phyloP scores from a whole-genome alignment of 2,113 vertebrate species.

The Bothrops jararaca region DNA sequence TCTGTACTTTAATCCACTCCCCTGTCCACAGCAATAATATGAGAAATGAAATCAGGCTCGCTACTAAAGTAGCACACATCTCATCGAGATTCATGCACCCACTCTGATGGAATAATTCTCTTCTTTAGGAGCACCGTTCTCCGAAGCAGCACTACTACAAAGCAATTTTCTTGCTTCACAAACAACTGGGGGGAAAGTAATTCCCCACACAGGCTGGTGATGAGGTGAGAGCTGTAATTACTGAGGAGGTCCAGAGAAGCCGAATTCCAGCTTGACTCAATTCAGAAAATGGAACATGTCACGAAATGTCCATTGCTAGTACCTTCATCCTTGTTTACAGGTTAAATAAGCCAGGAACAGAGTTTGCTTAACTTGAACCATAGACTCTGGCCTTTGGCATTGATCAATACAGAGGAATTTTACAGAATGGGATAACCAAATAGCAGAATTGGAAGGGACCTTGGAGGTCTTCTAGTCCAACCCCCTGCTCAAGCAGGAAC shows the following conservation, averaged over 20 bases:
- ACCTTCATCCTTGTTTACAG: neutral
- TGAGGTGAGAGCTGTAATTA: neutral
- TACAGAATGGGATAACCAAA: neutral
- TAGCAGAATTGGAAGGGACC: neutral
- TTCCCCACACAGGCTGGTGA: neutral
- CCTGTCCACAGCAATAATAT: conserved; percentile 68
- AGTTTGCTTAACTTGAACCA: neutral
- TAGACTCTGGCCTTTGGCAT: neutral
- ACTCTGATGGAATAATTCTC: conserved; percentile 18
- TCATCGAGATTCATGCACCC: conserved; percentile 15
- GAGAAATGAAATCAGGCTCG: conserved; percentile 70
- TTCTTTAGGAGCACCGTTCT: neutral
- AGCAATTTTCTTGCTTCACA: neutral
- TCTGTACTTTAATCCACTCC: conserved; percentile 68
- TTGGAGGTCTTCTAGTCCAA: neutral
- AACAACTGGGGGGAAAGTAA: neutral
- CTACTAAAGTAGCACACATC: conserved; percentile 50
- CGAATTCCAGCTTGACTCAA: neutral
- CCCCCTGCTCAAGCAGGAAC: neutral
- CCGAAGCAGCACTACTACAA: conserved; percentile 18
- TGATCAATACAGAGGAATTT: neutral
- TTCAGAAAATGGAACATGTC: neutral
- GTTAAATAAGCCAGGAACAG: neutral
- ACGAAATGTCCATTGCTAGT: neutral
- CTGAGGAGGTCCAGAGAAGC: neutral